Evolutionary conservation across 1,140 invertebrate genomes (phyloP).

Genomic region (Cyphomyrmex costatus): DNA sequence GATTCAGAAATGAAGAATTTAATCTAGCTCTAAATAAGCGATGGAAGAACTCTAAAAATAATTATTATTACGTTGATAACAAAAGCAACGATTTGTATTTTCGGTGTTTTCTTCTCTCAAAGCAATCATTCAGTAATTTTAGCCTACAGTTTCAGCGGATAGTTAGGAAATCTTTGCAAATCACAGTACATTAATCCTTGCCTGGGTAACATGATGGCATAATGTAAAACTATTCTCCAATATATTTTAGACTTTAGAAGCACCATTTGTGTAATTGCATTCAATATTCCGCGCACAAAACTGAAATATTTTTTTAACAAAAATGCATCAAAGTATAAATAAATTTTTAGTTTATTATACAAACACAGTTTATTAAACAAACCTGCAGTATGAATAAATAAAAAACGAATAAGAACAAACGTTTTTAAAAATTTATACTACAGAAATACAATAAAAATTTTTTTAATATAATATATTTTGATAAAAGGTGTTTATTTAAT

Average conservation of each 20-base stretch:
- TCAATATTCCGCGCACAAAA: background rate
- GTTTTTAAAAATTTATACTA: background rate
- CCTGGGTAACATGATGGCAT: background rate
- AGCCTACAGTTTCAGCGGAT: background rate
- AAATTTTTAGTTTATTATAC: background rate
- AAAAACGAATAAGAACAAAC: no score
- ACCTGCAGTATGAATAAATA: no score
- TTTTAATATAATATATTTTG: background rate
- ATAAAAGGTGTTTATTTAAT: background rate
- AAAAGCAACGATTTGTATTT: background rate
- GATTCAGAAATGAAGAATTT: background rate
- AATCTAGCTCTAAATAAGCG: background rate
- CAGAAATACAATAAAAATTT: background rate
- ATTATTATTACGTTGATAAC: background rate
- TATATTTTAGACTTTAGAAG: background rate
- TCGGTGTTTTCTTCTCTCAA: background rate
- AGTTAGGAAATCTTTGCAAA: background rate
- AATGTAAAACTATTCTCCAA: background rate
- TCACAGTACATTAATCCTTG: constrained; percentile 5
- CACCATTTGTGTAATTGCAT: background rate
- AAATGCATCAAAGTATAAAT: background rate
- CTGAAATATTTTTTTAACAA: background rate
- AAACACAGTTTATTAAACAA: no score
- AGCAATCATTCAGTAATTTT: constrained; percentile 21
- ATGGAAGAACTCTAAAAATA: background rate